Evolutionary conservation across 2,113 vertebrate genomes (phyloP).

Genomic region (Ptychochromis oligacanthus): DNA sequence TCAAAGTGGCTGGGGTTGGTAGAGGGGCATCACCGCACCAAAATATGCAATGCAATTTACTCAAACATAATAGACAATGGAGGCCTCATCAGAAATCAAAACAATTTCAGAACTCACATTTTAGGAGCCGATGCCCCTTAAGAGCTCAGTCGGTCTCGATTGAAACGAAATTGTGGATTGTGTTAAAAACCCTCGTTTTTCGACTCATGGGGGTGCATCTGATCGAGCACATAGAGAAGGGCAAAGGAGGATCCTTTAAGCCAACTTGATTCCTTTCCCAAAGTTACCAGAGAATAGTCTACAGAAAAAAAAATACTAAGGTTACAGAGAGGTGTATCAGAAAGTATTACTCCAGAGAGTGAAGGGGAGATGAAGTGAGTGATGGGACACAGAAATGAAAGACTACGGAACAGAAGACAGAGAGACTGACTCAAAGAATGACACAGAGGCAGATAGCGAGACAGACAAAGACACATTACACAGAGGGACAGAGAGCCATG

Average conservation of each 20-base stretch:
- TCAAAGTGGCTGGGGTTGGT: conserved; percentile 7
- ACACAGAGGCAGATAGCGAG: conserved; percentile 9
- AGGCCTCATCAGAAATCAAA: conserved; percentile 18
- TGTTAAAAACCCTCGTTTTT: not conserved
- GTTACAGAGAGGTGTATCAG: not conserved
- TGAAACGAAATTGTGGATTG: not conserved
- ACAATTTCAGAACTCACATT: conserved; percentile 33
- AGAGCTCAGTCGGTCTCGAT: not conserved
- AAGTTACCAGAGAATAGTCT: not conserved
- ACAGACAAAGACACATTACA: conserved; percentile 22
- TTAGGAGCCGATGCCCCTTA: not conserved
- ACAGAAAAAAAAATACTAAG: not conserved
- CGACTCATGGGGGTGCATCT: not conserved
- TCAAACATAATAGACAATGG: conserved; percentile 20
- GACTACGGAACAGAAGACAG: not conserved
- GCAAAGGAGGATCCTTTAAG: not conserved
- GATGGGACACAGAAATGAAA: conserved; percentile 17
- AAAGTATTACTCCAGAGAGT: not conserved
- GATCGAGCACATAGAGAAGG: not conserved
- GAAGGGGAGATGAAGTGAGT: conserved; percentile 4
- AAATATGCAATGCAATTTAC: conserved; percentile 24
- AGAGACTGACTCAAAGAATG: conserved; percentile 18
- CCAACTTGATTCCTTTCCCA: not conserved
- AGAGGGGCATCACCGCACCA: not conserved
- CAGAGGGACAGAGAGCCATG: conserved; percentile 17